Base-by-base conservation (phyloP, 2,113 vertebrate species). In the Rhynchomys soricoides region DNA sequence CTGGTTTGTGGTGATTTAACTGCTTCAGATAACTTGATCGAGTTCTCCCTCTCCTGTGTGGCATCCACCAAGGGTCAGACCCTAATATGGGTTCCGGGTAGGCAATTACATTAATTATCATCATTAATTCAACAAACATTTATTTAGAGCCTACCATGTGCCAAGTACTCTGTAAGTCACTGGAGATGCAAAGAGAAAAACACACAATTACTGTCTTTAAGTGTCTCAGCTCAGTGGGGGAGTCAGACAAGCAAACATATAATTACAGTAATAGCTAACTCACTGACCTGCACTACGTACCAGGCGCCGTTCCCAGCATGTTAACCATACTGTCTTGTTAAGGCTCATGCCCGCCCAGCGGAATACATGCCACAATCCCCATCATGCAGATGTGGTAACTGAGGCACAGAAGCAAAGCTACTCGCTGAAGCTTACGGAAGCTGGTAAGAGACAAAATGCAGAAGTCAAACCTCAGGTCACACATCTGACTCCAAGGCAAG, bases 121-220 rank as follows among this genome's bases (percentile, higher is more conserved):
- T 96, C 92, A 97, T 95, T 97, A 98, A 98, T 97, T 95, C 97
- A 96, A 93, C 86, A 92, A 96, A 93, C 94, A 96, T 86, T 96
- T 97, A 97, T 96, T 97, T 95, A 94, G 82, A 81, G 74, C 70
- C 91, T 90, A 70, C 74, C 91, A 66, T 82, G 91, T 94, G 93
- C 96, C 96, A 97, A 98, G 68, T 87, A 40, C 48, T 95, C 83
- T 81, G n/a, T 79, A 95, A 97, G 93, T 94, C 89, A 96, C 91
- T 87, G 78, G 81, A 75, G 71, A 95, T 75, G 59, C 83, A 75
- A 64, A 86, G 79, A 96, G 93, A 96, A 95, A 97, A 97, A 93
- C 88, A 96, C 92, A 93, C 96, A 96, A 95, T 97, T 95, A 96
- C 77, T 92, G 82, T n/a, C 88, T 97, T 90, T 90, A 92, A 96